Percentiles rank a stretch among this genome's conserved stretches.
Conservation (phyloP, 2,113 vertebrate species). For the Cynoglossus semilaevis region DNA sequence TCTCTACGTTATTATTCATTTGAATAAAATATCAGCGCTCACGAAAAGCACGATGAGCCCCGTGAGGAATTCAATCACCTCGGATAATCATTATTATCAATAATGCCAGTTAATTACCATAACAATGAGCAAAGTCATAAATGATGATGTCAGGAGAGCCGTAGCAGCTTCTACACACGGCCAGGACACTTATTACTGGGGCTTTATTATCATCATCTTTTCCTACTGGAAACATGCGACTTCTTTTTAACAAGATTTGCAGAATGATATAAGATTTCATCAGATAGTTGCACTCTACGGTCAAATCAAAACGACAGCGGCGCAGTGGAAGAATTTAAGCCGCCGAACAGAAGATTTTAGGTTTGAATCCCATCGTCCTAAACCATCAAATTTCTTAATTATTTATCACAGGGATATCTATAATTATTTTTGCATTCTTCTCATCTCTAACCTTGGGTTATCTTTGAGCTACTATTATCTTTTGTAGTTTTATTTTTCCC, state of each 20-base stretch:
- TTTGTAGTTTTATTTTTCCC: no score
- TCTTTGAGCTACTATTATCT: no score
- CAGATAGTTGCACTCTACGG: conserved; percentile 35
- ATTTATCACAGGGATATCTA: no score
- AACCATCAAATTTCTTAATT: no score
- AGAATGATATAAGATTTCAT: conserved; percentile 36
- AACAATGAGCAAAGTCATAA: conserved; percentile 73
- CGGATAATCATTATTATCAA: conserved; percentile 76
- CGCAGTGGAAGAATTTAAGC: no score
- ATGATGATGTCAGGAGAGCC: conserved; percentile 64
- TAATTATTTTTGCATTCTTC: no score
- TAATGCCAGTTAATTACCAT: conserved; percentile 78
- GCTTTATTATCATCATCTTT: conserved; percentile 16
- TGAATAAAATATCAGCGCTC: conserved; percentile 72
- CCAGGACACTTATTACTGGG: conserved; percentile 41
- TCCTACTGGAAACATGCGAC: conserved; percentile 6
- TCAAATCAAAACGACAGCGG: neutral
- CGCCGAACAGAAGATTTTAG: no score
- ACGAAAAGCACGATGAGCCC: conserved; percentile 68
- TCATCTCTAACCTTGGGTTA: no score
- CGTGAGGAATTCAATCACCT: conserved; percentile 75
- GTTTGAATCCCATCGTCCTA: no score
- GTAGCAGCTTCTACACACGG: conserved; percentile 48
- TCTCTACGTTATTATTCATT: conserved; percentile 63
- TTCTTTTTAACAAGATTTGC: conserved; percentile 32